Evolutionary conservation across 2,888 invertebrate genomes (phyloP).

Genomic region (Polydrusus tereticollis): DNA sequence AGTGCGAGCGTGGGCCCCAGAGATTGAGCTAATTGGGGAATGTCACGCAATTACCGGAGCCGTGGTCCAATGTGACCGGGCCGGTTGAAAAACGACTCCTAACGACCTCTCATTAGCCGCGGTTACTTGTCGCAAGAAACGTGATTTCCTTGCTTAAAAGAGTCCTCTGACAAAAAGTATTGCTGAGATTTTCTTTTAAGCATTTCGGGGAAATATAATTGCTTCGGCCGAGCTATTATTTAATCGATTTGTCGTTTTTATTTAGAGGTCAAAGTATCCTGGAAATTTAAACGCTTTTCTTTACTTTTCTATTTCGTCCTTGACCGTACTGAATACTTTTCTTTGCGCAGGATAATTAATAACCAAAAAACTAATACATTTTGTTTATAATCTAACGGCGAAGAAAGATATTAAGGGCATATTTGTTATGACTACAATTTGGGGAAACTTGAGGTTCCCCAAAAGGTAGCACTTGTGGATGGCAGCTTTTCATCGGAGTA

Average conservation of each 20-base stretch:
- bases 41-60: slow-evolving; percentile 60
- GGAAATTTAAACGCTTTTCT: no score
- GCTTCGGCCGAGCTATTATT: background rate
- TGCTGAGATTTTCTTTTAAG: slow-evolving; percentile 37
- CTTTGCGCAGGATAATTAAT: no score
- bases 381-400: no score
- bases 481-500: no score
- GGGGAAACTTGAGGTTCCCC: no score
- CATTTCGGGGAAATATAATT: slow-evolving; percentile 1
- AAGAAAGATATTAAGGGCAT: no score
- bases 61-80: slow-evolving; percentile 39
- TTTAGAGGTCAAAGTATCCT: background rate
- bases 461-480: no score
- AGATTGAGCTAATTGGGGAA: slow-evolving; percentile 63
- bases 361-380: no score
- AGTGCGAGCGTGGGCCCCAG: slow-evolving; percentile 58
- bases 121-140: slow-evolving; percentile 47
- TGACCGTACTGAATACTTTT: no score
- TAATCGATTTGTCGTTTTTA: background rate
- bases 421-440: no score
- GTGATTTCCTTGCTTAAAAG: slow-evolving; percentile 47
- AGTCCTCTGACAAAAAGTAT: slow-evolving; percentile 41
- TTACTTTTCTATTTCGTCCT: no score
- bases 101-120: slow-evolving; percentile 49
- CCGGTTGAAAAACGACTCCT: slow-evolving; percentile 48